Evolutionary conservation across 1,140 invertebrate species (phyloP).

Genomic region (Neotoxoptera formosana): DNA sequence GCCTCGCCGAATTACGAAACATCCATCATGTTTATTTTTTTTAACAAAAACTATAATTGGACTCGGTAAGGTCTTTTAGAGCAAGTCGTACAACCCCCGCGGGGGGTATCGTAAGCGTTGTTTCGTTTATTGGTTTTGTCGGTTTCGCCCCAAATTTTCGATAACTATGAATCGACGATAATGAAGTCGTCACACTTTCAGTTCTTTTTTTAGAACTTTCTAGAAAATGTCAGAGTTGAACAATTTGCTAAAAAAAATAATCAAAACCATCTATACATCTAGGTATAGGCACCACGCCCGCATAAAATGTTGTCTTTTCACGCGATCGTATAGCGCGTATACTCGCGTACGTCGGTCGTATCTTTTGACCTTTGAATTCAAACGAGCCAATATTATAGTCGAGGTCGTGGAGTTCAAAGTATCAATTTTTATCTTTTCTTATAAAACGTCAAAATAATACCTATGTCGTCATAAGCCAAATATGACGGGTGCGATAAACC

Average conservation of each 20-base stretch:
- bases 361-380: conserved; percentile 46
- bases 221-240: conserved; percentile 15
- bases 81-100: neutral
- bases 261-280: neutral
- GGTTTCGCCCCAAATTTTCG: neutral
- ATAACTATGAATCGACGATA: neutral
- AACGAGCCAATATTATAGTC: neutral
- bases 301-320: conserved; percentile 41
- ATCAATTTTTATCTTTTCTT: neutral
- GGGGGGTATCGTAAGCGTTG: neutral
- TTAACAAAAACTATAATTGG: neutral
- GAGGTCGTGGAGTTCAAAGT: conserved; percentile 29
- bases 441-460: neutral
- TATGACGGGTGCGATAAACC: neutral
- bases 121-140: neutral
- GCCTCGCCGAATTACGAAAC: neutral
- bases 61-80: neutral
- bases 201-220: neutral
- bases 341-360: neutral
- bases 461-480: neutral
- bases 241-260: conserved; percentile 34
- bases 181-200: neutral
- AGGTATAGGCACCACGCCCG: conserved; percentile 15
- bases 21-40: neutral
- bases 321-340: conserved; percentile 17